Evolutionary conservation across 2,113 vertebrate genomes (phyloP), one percentile per base, ranked within the genome.

Genomic region (Tor tambroides): DNA sequence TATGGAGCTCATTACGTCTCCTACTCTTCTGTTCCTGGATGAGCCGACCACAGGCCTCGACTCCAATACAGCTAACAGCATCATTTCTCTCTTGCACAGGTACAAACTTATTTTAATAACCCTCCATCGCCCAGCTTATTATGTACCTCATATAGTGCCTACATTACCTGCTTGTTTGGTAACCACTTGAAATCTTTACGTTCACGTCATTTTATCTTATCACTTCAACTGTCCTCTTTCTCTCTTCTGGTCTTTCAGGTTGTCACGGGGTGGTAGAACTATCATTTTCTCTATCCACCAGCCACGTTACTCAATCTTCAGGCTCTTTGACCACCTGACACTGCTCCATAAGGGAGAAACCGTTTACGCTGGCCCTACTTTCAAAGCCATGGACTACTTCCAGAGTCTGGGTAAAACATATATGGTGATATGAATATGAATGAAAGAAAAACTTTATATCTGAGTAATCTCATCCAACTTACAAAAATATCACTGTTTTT

Each of bases 231-330:
- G 14, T 23, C 51, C 26, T 38, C 9, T 72, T 23, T 51, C 14
- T 77, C 75, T 51, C 23, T 14, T 77, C 43, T 77, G 41, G 4
- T 41, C 23, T 21, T 35, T 38, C 90, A 96, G 95, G 59, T 87
- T 96, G 77, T 95, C 95, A 85, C 91, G 93, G 74, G 92, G 88
- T 71, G 93, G 94, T 2, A 95, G 93, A 89, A 96, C 95, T 3
- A 93, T 96, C 19, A 95, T 96, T 87, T 96, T 96, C 92, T 96
- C 95, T 88, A 96, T 96, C 84, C 95, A 96, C 89, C 96, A 96
- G 88, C 95, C 96, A 1, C 94, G 95, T 17, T 96, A 94, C 86
- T 95, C 96, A 88, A 96, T 96, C 92, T 96, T 95, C 92, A 93
- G 32, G 79, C 91, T 92, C 83, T 95, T 96, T 85, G 95, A 96